Base-by-base conservation (phyloP, 2,113 vertebrate species). In the Cichladusa arquata region DNA sequence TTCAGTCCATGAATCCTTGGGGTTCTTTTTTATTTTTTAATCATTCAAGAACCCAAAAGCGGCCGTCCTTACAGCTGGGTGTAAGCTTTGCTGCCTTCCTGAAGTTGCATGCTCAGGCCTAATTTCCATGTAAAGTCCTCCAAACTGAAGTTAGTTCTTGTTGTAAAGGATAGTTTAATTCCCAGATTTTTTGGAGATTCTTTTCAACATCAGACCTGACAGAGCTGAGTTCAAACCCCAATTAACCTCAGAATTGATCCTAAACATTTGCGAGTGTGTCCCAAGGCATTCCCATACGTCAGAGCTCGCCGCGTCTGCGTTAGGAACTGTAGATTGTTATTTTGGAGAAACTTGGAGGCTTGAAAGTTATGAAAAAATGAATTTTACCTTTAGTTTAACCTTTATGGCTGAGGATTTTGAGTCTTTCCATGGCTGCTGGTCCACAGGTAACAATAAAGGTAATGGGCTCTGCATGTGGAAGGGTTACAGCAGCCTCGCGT, bases 301-400 rank as follows among this genome's bases (percentile, higher is more conserved):
- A 64, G 56, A 81, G 29, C 45, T 81, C 0, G 0, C 4, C 0
- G 11, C 0, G 0, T 19, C 81, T 28, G 26, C 0, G 0, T 40
- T 57, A 12, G 23, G 18, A 54, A 65, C 28, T 0, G 0, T 20
- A 13, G 45, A 8, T 56, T 42, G 40, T 44, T 65, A 14, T 45
- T 71, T 45, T 51, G 44, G 34, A 34, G 33, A 45, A 71, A 58
- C 44, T 34, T 86, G 62, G 54, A 70, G 28, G 19, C 85, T 66
- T 74, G 58, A n/a, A 56, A 81, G 34, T 69, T 76, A 45, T 26
- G 65, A 61, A 93, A 93, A 96, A 91, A 79, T 23, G 45, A 93
- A 48, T 60, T 96, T 88, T 88, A 17, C 13, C 25, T 92, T 71
- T 66, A 72, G 54, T 93, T 74, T 65, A 86, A 81, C 61, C 64